These are phyloP conservation scores for Leptocoma aspasia DNA, from an alignment of 2,113 vertebrate species.

Conservation along the genomic window DNA sequence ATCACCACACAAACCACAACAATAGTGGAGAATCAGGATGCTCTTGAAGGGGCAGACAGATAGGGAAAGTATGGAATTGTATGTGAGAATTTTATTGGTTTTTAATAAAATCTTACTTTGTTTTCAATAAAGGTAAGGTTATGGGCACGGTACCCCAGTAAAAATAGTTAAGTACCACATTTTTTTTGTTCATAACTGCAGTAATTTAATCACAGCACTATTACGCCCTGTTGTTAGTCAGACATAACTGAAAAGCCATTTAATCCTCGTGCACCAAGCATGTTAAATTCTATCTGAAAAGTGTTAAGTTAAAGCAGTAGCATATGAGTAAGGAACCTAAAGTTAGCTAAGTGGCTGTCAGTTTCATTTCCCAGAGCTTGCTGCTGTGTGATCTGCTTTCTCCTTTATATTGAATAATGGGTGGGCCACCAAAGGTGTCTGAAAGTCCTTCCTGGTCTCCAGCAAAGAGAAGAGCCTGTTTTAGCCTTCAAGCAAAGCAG, in stretches of 20 bases:
- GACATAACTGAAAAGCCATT: not conserved
- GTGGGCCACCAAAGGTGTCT: not conserved
- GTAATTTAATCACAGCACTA: not conserved
- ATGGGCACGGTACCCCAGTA: not conserved
- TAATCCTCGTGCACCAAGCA: not conserved
- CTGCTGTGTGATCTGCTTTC: not conserved
- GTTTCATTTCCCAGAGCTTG: not conserved
- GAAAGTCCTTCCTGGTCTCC: not conserved
- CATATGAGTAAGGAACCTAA: not conserved
- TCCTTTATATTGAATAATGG: not conserved
- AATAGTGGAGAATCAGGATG: not conserved
- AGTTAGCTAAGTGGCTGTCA: not conserved
- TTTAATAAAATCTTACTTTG: slow-evolving; percentile 32
- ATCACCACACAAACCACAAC: too few species aligned
- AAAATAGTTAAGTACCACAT: not conserved
- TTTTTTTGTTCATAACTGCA: not conserved
- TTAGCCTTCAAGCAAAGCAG: not conserved
- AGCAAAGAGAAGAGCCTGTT: not conserved
- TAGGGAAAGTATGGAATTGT: not conserved
- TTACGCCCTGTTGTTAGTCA: not conserved
- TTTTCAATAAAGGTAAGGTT: slow-evolving; percentile 39
- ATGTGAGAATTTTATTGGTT: not conserved
- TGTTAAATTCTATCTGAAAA: not conserved
- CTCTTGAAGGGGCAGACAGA: not conserved
- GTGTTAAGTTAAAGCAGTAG: not conserved